A percentile compares a stretch with the other conserved stretches of the same genome.
Evolutionary conservation across 1,140 invertebrate genomes (phyloP).

Genomic region (Aethina tumida): DNA sequence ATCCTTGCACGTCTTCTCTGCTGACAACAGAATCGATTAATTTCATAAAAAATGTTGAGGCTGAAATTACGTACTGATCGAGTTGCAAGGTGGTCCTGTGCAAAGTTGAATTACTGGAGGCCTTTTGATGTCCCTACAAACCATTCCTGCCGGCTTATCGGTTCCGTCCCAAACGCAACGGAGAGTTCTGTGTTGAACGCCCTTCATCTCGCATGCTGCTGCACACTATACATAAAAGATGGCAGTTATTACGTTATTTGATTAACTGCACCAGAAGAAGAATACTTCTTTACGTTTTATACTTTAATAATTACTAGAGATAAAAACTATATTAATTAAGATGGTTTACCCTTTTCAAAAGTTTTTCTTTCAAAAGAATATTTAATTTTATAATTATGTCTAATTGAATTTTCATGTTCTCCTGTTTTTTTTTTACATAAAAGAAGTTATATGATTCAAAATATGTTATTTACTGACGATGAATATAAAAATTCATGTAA

Average conservation of each 20-base stretch:
- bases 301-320: no score
- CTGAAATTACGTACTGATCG: conserved; percentile 10
- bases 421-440: no score
- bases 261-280: no score
- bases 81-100: conserved; percentile 56
- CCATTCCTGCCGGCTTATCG: conserved; percentile 69
- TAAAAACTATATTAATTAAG: no score
- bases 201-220: conserved; percentile 59
- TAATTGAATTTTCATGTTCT: no score
- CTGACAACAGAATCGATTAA: conserved; percentile 26
- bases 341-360: no score
- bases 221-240: conserved; percentile 52
- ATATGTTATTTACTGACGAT: no score
- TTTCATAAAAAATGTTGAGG: neutral
- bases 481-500: no score
- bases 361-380: conserved; percentile 1
- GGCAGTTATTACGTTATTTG: no score
- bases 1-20: conserved; percentile 60
- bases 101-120: conserved; percentile 69
- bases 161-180: conserved; percentile 83
- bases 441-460: no score
- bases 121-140: conserved; percentile 61
- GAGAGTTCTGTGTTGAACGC: conserved; percentile 71
- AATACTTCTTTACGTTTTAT: no score
- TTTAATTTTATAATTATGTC: neutral